Evolutionary conservation across 2,113 vertebrate species (phyloP).

Genomic region (Arizona elegans): DNA sequence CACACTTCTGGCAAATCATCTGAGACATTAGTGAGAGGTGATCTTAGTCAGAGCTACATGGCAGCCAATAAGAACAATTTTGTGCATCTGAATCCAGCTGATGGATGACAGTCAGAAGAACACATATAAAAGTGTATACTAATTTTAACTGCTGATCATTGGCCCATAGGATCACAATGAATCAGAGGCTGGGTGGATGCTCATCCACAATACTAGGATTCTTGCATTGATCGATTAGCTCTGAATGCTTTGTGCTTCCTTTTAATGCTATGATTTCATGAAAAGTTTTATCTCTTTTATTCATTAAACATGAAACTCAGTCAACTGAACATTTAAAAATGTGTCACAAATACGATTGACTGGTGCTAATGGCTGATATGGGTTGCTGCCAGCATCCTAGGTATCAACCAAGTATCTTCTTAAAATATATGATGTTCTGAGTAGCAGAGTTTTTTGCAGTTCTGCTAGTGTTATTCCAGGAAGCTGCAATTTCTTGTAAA

Average conservation of each 20-base stretch:
- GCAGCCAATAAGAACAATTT: neutral
- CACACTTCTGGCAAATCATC: neutral
- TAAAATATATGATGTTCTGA: no score
- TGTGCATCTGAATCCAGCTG: neutral
- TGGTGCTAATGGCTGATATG: no score
- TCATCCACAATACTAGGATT: no score
- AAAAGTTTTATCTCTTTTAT: neutral
- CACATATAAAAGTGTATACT: neutral
- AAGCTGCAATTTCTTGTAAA: no score
- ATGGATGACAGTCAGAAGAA: neutral
- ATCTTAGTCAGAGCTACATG: neutral
- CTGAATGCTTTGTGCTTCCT: neutral
- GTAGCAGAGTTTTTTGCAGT: no score
- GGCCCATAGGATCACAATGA: neutral
- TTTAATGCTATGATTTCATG: neutral
- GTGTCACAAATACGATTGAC: no score
- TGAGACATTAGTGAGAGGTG: neutral
- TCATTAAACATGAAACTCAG: no score
- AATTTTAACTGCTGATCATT: neutral
- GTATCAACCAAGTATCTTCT: no score
- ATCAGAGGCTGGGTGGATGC: neutral
- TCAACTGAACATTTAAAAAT: no score
- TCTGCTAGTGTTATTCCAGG: no score
- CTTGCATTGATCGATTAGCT: neutral
- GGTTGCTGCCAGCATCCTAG: no score